Evolutionary conservation across 35 echinoderm and acorn worm species (phyloP).

Genomic region (Eucidaris tribuloides): DNA sequence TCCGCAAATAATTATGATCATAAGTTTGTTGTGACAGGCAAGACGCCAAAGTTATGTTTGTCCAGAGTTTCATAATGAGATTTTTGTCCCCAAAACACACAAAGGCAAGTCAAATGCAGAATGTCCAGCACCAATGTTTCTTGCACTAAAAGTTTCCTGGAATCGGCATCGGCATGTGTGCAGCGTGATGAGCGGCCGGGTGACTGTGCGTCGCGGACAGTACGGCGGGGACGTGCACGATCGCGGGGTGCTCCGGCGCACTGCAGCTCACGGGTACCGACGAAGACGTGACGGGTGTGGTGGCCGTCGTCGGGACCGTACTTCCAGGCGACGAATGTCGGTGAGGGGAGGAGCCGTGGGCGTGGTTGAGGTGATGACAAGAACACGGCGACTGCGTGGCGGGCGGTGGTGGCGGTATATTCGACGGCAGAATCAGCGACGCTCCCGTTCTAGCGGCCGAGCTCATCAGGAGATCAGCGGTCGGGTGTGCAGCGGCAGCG

Average conservation of each 20-base stretch:
- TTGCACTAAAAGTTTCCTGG: neutral
- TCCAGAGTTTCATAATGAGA: too few species aligned
- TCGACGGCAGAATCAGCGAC: conserved; percentile 9
- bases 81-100: too few species aligned
- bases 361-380: neutral
- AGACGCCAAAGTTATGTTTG: too few species aligned
- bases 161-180: neutral
- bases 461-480: conserved; percentile 29
- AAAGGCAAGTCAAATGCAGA: too few species aligned
- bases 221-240: conserved; percentile 19
- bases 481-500: neutral
- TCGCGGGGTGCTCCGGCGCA: neutral
- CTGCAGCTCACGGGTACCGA: neutral
- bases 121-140: too few species aligned
- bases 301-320: neutral
- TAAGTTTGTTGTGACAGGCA: too few species aligned
- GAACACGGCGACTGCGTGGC: neutral
- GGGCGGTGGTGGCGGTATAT: conserved; percentile 1
- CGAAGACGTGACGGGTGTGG: neutral
- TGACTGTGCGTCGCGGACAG: conserved; percentile 8
- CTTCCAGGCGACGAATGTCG: neutral
- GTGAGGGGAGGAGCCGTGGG: neutral
- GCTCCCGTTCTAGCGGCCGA: neutral
- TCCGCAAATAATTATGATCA: too few species aligned
- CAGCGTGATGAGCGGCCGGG: conserved; percentile 2